Conservation (phyloP, 2,113 vertebrate species). For the Lampris megalopsis region DNA sequence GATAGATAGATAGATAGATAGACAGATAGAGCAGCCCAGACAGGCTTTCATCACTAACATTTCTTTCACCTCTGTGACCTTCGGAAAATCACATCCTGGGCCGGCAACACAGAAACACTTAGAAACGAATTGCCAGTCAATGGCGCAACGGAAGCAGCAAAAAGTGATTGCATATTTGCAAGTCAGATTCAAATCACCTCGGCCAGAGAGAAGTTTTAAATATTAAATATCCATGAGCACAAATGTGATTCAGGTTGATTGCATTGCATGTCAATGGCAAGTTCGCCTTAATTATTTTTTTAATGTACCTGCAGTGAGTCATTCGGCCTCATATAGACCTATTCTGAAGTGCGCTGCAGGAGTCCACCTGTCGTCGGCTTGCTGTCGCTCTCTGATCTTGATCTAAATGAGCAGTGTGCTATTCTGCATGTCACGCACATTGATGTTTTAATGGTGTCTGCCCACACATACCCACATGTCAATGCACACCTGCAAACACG, state of each 20-base stretch:
- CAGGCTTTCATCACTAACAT: conserved; percentile 28
- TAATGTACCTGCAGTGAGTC: conserved; percentile 36
- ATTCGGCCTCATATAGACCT: not conserved
- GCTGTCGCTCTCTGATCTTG: conserved; percentile 2
- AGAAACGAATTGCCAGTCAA: conserved; percentile 12
- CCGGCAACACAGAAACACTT: conserved; percentile 8
- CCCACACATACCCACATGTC: conserved; percentile 5
- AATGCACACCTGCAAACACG: not conserved
- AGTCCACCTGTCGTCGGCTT: conserved; percentile 29
- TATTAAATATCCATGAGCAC: conserved; percentile 50
- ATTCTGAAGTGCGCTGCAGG: conserved; percentile 1
- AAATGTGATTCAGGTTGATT: conserved; percentile 52
- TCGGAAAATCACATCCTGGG: conserved; percentile 19
- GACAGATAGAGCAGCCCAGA: conserved; percentile 23
- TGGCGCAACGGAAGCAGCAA: not conserved
- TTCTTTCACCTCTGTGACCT: conserved; percentile 32
- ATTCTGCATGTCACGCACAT: not conserved
- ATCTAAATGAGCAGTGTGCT: conserved; percentile 16
- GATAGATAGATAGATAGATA: not conserved
- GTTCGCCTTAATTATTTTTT: conserved; percentile 46
- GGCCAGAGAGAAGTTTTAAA: conserved; percentile 42
- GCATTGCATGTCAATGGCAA: conserved; percentile 46
- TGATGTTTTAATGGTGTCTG: not conserved
- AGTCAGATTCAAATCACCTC: conserved; percentile 45
- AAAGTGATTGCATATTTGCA: conserved; percentile 16